Percentiles rank a stretch among this genome's conserved stretches.
Evolutionary conservation across 2,113 vertebrate species (phyloP).

Genomic region (Chlamydotis undulata): DNA sequence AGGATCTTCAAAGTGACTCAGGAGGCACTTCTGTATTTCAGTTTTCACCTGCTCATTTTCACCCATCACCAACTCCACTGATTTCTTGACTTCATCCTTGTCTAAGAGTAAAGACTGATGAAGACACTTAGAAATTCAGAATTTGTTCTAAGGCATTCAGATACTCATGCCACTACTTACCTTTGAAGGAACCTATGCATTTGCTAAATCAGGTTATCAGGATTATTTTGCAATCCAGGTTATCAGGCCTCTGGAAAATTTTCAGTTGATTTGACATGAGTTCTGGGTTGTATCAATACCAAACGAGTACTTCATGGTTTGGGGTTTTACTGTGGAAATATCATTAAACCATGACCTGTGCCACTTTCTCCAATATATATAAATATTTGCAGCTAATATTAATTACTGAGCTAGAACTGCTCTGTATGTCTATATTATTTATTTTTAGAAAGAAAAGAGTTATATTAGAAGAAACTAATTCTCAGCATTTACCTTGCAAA

Average conservation of each 20-base stretch:
- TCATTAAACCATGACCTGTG: neutral
- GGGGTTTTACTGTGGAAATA: neutral
- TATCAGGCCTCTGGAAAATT: neutral
- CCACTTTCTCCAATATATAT: neutral
- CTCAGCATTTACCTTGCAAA: neutral
- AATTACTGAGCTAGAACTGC: neutral
- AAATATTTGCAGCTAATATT: neutral
- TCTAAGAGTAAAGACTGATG: neutral
- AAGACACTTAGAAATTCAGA: neutral
- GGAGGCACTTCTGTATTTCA: neutral
- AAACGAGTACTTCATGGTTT: neutral
- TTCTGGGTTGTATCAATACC: neutral
- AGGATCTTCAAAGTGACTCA: neutral
- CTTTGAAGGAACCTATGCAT: neutral
- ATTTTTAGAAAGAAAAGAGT: neutral
- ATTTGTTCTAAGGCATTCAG: neutral
- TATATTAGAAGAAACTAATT: neutral
- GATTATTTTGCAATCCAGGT: neutral
- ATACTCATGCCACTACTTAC: rapidly evolving
- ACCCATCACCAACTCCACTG: neutral
- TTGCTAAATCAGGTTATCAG: neutral
- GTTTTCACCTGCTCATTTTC: neutral
- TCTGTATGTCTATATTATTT: neutral
- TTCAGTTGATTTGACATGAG: neutral
- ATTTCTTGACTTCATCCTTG: neutral